A percentile compares a stretch with the other conserved stretches of the same genome.
Conservation (phyloP, 2,797 vertebrate species). For the Knipowitschia caucasica region DNA sequence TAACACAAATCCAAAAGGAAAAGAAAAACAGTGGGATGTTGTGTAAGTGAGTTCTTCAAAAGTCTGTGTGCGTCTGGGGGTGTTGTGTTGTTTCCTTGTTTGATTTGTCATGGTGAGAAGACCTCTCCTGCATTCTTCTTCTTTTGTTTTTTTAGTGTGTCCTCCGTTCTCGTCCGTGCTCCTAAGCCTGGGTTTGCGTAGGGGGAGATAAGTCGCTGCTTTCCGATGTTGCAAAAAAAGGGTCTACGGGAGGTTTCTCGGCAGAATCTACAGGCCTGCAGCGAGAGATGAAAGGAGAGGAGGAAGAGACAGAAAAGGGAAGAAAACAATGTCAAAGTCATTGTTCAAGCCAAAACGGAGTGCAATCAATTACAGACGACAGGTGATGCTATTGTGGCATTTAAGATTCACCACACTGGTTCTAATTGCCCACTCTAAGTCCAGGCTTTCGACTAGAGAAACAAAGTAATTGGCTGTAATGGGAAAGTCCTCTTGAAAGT, state of each 20-base stretch:
- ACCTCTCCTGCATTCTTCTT: constrained; percentile 45
- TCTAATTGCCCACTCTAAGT: constrained; percentile 18
- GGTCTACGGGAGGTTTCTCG: constrained; percentile 62
- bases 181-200: constrained; percentile 61
- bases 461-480: constrained; percentile 30
- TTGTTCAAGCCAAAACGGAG: constrained; percentile 30
- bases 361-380: constrained; percentile 47
- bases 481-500: constrained; percentile 24
- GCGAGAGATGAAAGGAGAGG: constrained; percentile 15
- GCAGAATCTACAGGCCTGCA: constrained; percentile 76
- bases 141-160: constrained; percentile 25
- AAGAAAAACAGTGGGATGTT: constrained; percentile 25
- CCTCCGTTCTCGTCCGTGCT: constrained; percentile 52
- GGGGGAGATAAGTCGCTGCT: constrained; percentile 68
- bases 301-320: constrained; percentile 17
- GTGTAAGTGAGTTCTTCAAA: constrained; percentile 22
- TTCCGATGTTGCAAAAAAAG: constrained; percentile 71
- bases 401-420: constrained; percentile 37
- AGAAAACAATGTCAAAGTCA: constrained; percentile 42
- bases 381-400: constrained; percentile 33
- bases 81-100: constrained; percentile 49
- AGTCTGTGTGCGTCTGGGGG: constrained; percentile 25
- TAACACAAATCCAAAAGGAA: constrained; percentile 9
- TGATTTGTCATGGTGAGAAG: constrained; percentile 57
- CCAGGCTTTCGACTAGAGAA: constrained; percentile 11